Conservation (phyloP, 2,888 invertebrate genomes). For the Thecophora atra region DNA sequence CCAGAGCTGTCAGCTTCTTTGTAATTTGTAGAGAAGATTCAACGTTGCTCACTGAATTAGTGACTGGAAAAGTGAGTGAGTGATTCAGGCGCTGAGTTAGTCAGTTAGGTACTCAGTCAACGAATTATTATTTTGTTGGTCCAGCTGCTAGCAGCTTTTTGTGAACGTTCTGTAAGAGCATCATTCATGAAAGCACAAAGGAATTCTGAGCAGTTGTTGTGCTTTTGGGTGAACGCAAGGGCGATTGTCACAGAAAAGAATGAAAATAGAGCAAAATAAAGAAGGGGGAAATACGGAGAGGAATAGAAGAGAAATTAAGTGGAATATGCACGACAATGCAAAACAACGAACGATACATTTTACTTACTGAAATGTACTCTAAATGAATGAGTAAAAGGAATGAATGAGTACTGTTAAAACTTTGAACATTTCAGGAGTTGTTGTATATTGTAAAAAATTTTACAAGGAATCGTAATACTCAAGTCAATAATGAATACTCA, state of each 20-base stretch:
- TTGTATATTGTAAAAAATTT: too few species aligned
- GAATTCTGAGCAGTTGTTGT: not conserved
- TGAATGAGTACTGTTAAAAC: too few species aligned
- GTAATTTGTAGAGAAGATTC: not conserved
- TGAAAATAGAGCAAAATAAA: not conserved
- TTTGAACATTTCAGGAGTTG: too few species aligned
- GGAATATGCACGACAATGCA: not conserved
- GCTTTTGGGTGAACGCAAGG: not conserved
- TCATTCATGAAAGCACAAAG: constrained; percentile 15
- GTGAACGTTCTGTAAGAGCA: constrained; percentile 28
- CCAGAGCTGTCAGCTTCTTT: not conserved
- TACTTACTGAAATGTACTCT: not conserved
- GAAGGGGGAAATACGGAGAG: too few species aligned
- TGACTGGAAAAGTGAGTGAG: not conserved
- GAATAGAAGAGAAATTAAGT: not conserved
- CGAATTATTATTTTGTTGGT: not conserved
- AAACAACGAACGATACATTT: not conserved
- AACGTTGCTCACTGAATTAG: constrained; percentile 6
- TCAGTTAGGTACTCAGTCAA: constrained; percentile 3
- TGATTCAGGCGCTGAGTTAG: not conserved
- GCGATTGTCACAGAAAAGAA: not conserved
- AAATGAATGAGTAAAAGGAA: not conserved
- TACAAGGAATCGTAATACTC: too few species aligned
- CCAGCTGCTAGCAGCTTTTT: constrained; percentile 10
- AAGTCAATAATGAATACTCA: too few species aligned